A percentile compares a stretch with the other conserved stretches of the same genome.
These are phyloP conservation scores for Meles meles DNA, from an alignment of 2,113 vertebrate genomes.

Conservation along the genomic window DNA sequence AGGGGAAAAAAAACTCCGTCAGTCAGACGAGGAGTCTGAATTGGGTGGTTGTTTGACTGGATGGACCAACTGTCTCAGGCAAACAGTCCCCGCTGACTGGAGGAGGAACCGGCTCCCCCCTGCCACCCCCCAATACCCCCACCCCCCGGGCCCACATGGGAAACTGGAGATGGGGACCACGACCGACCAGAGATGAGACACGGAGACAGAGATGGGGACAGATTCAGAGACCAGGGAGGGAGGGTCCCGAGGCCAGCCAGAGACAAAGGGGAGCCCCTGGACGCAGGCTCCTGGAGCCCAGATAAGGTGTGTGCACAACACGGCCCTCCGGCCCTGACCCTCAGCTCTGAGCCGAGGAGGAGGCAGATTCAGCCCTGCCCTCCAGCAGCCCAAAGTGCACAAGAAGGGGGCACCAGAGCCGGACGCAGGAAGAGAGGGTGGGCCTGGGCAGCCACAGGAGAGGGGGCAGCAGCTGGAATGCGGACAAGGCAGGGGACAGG, in stretches of 20 bases:
- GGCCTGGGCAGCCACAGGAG: neutral
- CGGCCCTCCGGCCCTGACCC: neutral
- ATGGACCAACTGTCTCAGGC: conserved; percentile 66
- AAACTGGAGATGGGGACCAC: neutral
- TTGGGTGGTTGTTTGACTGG: conserved; percentile 71
- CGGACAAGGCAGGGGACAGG: neutral
- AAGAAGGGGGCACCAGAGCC: accelerated
- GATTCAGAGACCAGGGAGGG: neutral
- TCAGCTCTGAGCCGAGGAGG: accelerated
- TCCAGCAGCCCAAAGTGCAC: neutral
- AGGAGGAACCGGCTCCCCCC: neutral
- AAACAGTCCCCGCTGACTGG: conserved; percentile 34
- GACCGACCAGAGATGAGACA: neutral
- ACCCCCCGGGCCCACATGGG: neutral
- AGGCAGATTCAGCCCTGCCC: neutral
- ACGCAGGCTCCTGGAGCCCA: neutral
- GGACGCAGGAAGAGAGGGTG: neutral
- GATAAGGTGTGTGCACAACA: accelerated
- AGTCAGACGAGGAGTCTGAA: conserved; percentile 69
- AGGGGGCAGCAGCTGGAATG: neutral
- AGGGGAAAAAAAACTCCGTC: conserved; percentile 51
- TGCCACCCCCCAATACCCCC: neutral
- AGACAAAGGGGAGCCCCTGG: neutral
- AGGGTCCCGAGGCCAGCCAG: neutral
- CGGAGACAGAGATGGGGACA: no score